Evolutionary conservation across 37 sponge, comb jelly and placozoan species (phyloP), one percentile per base, ranked within the genome.

Genomic region (Crambe crambe): DNA sequence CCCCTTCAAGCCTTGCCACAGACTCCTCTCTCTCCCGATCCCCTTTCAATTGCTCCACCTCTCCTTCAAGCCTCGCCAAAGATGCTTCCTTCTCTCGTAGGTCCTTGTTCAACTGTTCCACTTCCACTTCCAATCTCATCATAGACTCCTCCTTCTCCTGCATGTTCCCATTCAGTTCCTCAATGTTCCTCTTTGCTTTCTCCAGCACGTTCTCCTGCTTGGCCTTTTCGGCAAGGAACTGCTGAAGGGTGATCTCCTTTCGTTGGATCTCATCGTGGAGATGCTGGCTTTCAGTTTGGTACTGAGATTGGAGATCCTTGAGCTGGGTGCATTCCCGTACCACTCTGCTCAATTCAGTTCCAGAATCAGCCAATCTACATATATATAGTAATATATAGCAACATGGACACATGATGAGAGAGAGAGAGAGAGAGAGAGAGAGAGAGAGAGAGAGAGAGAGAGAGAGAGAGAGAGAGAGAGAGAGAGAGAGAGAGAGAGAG

Each of bases 191-290:
- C 64, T 8, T 37, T 2, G 76, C 42, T 25, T n/a, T 36, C 12
- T 39, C 26, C 26, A 76, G 63, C 26, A 1, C 22, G 32, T 42
- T 32, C 21, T 56, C 74, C 25, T 56, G 31, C 15, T 12, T 18
- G 2, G 39, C 39, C 40, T 61, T 76, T 62, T 76, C 63, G 8
- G 37, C 23, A 22, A 61, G 40, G 1, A 41, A 35, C 2, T 21
- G 58, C 41, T 76, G 76, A 25, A 60, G 76, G 42, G 76, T 35
- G 1, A 38, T 41, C 18, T 76, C 76, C 63, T 61, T 76, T 37
- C 62, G 21, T 37, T 61, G 63, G 6, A 76, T 60, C 76, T 76
- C 41, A 37, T 61, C 62, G 0, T 38, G 61, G 22, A 76, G 42
- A 1, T 23, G 30, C 21, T 27, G 61, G 23, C 32, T 35, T 23